A percentile compares a stretch with the other conserved stretches of the same genome.
These are phyloP conservation scores for Pluvialis apricaria DNA, from an alignment of 2,113 vertebrate genomes.

Conservation along the genomic window DNA sequence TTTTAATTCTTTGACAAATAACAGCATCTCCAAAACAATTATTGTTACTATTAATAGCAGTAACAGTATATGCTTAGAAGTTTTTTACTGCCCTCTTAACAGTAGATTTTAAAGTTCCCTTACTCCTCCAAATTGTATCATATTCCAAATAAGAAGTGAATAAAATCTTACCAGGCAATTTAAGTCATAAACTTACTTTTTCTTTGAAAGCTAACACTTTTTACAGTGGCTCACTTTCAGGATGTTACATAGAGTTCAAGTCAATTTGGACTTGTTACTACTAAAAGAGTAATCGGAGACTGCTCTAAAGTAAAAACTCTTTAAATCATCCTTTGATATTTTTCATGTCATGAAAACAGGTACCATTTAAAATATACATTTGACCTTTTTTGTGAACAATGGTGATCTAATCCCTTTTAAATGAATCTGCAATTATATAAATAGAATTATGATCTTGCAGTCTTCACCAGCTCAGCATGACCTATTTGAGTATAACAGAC, in stretches of 20 bases:
- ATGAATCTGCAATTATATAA: not conserved
- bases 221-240: not conserved
- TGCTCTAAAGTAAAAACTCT: not conserved
- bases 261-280: not conserved
- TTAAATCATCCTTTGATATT: not conserved
- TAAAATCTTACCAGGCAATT: not conserved
- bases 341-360: not conserved
- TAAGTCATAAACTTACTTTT: not conserved
- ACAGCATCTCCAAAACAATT: not conserved
- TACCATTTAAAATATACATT: not conserved
- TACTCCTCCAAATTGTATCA: not conserved
- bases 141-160: not conserved
- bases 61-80: not conserved
- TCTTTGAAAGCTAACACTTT: not conserved
- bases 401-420: not conserved
- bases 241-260: not conserved
- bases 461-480: not conserved
- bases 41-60: not conserved
- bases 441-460: not conserved
- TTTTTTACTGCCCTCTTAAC: not conserved
- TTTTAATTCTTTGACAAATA: not conserved
- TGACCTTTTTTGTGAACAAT: not conserved
- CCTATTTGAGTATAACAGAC: not conserved
- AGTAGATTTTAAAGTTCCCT: not conserved
- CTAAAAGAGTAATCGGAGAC: not conserved